These are phyloP conservation scores for Urosaurus nigricauda DNA, from an alignment of 2,797 vertebrate genomes.

Conservation along the genomic window DNA sequence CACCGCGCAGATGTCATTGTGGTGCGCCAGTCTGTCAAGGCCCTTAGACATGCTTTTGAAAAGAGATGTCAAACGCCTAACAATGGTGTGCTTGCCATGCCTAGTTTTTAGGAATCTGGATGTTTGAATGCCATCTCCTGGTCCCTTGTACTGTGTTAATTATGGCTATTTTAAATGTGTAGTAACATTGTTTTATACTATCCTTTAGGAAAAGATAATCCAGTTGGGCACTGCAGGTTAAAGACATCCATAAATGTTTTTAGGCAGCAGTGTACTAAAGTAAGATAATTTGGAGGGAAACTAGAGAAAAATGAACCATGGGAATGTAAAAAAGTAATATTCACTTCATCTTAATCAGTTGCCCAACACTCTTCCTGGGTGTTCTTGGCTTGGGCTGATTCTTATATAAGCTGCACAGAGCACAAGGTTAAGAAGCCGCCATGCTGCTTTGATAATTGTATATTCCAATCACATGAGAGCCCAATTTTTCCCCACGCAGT, in stretches of 20 bases:
- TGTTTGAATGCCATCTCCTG: background rate
- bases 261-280: background rate
- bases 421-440: background rate
- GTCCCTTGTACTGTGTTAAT: background rate
- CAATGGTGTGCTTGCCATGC: background rate
- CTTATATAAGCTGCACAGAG: background rate
- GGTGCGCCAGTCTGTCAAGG: too few species aligned
- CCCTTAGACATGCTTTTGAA: background rate
- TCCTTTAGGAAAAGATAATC: background rate
- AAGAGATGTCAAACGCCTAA: background rate
- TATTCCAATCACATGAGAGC: background rate
- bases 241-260: background rate
- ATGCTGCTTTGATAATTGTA: background rate
- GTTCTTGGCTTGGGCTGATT: background rate
- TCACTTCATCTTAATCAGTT: background rate
- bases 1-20: too few species aligned
- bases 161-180: background rate
- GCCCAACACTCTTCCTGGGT: background rate
- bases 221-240: background rate
- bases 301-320: background rate
- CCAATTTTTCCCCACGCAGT: background rate
- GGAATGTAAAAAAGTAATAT: background rate
- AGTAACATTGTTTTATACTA: background rate
- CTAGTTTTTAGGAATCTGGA: background rate
- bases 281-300: background rate